These are phyloP conservation scores for Cryptoblepharus egeriae DNA, from an alignment of 2,797 vertebrate species.

Conservation along the genomic window DNA sequence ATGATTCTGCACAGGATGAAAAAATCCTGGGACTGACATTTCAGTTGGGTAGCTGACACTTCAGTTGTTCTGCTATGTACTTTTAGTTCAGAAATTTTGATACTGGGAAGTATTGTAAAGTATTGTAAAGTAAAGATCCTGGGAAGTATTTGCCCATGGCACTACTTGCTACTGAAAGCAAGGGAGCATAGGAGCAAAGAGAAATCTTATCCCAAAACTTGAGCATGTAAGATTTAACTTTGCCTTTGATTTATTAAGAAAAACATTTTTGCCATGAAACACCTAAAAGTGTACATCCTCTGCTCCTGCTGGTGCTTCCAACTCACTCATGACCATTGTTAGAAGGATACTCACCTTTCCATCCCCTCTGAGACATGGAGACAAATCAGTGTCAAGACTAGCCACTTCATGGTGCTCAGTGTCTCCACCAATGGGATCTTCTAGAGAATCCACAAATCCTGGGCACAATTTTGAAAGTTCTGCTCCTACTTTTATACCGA, in stretches of 20 bases:
- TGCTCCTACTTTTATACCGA: constrained; percentile 2
- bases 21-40: not conserved
- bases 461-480: not conserved
- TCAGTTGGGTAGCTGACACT: not conserved
- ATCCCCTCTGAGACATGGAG: constrained; percentile 59
- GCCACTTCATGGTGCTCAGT: constrained; percentile 57
- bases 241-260: not conserved
- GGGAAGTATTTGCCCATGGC: not conserved
- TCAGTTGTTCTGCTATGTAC: not conserved
- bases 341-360: constrained; percentile 47
- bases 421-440: not conserved
- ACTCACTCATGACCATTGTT: not conserved
- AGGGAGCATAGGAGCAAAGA: not conserved
- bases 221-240: not conserved
- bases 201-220: not conserved
- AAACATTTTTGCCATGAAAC: not conserved
- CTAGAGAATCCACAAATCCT: not conserved
- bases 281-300: not conserved
- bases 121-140: too few relatives aligned
- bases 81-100: not conserved
- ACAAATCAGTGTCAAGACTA: constrained; percentile 63
- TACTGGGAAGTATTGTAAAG: not conserved
- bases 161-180: not conserved
- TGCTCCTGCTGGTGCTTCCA: too few relatives aligned
- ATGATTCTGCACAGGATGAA: constrained; percentile 70